Conservation (phyloP, 1,140 invertebrate genomes). For the Drosophila pandora region DNA sequence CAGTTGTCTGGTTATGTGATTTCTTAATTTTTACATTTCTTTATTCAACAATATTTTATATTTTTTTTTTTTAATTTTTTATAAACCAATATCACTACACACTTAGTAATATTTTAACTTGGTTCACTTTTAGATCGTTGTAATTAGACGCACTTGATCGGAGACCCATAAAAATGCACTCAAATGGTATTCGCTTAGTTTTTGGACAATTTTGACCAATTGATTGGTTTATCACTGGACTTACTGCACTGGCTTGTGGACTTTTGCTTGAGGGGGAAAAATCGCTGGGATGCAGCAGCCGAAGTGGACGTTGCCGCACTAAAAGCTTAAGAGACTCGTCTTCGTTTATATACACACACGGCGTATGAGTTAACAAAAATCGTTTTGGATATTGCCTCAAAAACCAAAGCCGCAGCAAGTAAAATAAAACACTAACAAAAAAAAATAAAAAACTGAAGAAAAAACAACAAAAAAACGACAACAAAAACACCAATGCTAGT, state of each 20-base stretch:
- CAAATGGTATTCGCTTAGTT: not conserved
- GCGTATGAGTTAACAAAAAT: constrained; percentile 78
- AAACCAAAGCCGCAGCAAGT: constrained; percentile 75
- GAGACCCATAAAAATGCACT: constrained; percentile 24
- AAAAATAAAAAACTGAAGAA: not conserved
- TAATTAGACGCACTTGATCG: constrained; percentile 22
- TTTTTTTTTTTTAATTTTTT: not conserved
- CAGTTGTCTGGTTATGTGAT: constrained; percentile 10
- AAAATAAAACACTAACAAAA: constrained; percentile 54
- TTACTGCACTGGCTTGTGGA: constrained; percentile 42
- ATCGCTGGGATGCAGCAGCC: constrained; percentile 60
- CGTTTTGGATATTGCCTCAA: constrained; percentile 77
- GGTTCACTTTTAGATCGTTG: not conserved
- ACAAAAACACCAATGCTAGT: constrained; percentile 38
- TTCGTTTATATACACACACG: constrained; percentile 78
- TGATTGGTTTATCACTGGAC: constrained; percentile 17
- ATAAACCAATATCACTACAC: constrained; percentile 13
- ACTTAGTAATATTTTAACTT: constrained; percentile 22
- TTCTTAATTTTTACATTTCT: not conserved
- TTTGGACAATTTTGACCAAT: constrained; percentile 9
- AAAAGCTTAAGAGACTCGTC: constrained; percentile 71
- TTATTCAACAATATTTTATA: not conserved
- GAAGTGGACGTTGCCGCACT: constrained; percentile 77
- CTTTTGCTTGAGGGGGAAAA: constrained; percentile 28
- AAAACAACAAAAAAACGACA: constrained; percentile 4